A percentile compares a stretch with the other conserved stretches of the same genome.
Conservation (phyloP, 2,888 invertebrate genomes). For the Ditula angustiorana region DNA sequence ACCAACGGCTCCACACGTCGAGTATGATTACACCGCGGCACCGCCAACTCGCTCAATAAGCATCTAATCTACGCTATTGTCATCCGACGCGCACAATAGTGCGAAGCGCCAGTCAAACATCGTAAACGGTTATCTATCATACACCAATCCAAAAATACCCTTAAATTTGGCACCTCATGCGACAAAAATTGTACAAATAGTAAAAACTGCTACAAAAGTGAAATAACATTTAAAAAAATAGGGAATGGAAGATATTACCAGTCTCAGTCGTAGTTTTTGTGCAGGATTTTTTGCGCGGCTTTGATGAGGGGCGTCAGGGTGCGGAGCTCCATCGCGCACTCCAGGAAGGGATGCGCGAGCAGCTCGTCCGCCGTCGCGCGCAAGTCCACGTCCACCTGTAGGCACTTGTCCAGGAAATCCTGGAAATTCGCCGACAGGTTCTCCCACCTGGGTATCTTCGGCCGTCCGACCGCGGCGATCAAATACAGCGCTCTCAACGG, state of each 20-base stretch:
- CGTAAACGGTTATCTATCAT: conserved; percentile 26
- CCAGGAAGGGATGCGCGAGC: conserved; percentile 91
- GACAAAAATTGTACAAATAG: conserved; percentile 53
- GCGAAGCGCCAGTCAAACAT: conserved; percentile 9
- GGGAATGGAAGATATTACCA: conserved; percentile 61
- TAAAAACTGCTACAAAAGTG: conserved; percentile 70
- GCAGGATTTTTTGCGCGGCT: conserved; percentile 94
- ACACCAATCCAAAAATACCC: conserved; percentile 41
- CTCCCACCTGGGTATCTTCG: conserved; percentile 94
- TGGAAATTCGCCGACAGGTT: conserved; percentile 91
- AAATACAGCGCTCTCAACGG: conserved; percentile 96
- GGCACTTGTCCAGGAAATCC: conserved; percentile 94
- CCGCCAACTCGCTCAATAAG: neutral
- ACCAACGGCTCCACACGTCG: conserved; percentile 44
- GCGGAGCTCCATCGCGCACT: conserved; percentile 91
- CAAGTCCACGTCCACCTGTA: conserved; percentile 93
- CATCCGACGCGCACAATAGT: conserved; percentile 30
- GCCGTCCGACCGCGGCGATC: conserved; percentile 98
- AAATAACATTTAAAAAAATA: conserved; percentile 51
- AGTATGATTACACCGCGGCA: conserved; percentile 13
- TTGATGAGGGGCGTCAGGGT: conserved; percentile 95
- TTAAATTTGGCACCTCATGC: conserved; percentile 62
- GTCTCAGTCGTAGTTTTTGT: conserved; percentile 83
- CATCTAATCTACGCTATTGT: conserved; percentile 29
- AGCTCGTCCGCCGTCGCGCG: conserved; percentile 92